Conservation (phyloP, 1,140 invertebrate species). For the Sminthurinus signatus region DNA sequence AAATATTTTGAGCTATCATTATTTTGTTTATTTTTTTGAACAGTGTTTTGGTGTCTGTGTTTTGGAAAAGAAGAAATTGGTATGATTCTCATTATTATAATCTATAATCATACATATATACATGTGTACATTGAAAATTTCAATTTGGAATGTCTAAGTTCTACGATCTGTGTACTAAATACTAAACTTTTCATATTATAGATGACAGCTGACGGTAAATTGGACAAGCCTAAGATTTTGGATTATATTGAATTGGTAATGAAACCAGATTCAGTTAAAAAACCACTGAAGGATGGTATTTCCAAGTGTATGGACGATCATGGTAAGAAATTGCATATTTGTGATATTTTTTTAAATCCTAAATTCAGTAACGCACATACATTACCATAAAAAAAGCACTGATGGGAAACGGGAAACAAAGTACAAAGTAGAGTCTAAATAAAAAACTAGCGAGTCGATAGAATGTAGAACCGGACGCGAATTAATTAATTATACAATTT, state of each 20-base stretch:
- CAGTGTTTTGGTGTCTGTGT: constrained; percentile 38
- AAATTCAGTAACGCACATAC: too few relatives aligned
- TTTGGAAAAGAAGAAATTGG: constrained; percentile 37
- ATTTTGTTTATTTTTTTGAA: constrained; percentile 3
- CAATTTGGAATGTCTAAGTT: background rate
- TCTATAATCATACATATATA: background rate
- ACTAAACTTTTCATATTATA: background rate
- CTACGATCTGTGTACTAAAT: background rate
- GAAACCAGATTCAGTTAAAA: constrained; percentile 26
- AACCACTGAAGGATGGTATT: constrained; percentile 29
- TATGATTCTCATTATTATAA: constrained; percentile 12
- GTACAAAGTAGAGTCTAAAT: too few relatives aligned
- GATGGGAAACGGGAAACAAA: too few relatives aligned
- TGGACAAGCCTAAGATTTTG: constrained; percentile 35
- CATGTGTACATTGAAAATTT: background rate
- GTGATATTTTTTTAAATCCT: too few relatives aligned
- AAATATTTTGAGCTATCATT: background rate
- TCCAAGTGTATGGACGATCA: constrained; percentile 38
- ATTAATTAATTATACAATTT: too few relatives aligned
- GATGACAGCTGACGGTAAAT: constrained; percentile 36
- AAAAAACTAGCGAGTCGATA: too few relatives aligned
- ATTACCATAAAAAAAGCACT: too few relatives aligned
- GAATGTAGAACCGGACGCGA: too few relatives aligned
- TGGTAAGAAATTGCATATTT: constrained; percentile 10
- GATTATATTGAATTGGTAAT: constrained; percentile 34